Conservation (phyloP, 2,888 invertebrate genomes). For the Nemotelus nigrinus region DNA sequence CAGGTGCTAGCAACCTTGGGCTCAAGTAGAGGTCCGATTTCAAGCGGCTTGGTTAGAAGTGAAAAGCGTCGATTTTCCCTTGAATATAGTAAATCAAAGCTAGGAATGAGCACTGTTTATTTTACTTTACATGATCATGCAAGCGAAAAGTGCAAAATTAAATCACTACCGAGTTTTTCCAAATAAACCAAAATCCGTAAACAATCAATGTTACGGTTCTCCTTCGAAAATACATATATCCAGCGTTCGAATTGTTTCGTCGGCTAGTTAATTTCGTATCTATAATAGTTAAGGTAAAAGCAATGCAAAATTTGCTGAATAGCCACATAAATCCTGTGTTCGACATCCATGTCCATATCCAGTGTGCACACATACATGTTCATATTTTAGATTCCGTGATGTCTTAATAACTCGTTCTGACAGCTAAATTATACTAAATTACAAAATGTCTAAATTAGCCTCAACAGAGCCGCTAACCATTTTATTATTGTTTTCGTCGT, state of each 20-base stretch:
- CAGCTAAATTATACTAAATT: constrained; percentile 55
- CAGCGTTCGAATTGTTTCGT: no score
- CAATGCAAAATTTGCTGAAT: constrained; percentile 25
- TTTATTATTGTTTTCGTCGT: constrained; percentile 53
- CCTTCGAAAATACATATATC: no score
- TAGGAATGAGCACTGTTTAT: no score
- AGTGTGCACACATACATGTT: constrained; percentile 13
- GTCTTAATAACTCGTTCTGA: constrained; percentile 54
- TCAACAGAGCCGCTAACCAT: constrained; percentile 53
- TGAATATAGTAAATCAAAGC: no score
- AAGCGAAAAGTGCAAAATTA: no score
- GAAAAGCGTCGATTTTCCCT: no score
- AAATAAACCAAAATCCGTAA: no score
- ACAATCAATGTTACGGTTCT: no score
- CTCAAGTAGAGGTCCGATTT: neutral
- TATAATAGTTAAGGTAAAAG: neutral
- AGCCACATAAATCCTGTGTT: constrained; percentile 43
- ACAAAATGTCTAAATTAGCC: constrained; percentile 54
- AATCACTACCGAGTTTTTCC: no score
- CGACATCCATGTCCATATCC: constrained; percentile 40
- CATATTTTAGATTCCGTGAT: constrained; percentile 49
- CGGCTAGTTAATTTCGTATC: constrained; percentile 6
- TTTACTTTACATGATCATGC: no score
- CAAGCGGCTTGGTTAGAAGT: no score
- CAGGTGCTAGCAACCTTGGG: neutral